Evolutionary conservation across 2,888 invertebrate genomes (phyloP), one percentile per base, ranked within the genome.

Genomic region (Tolmerus cingulatus): DNA sequence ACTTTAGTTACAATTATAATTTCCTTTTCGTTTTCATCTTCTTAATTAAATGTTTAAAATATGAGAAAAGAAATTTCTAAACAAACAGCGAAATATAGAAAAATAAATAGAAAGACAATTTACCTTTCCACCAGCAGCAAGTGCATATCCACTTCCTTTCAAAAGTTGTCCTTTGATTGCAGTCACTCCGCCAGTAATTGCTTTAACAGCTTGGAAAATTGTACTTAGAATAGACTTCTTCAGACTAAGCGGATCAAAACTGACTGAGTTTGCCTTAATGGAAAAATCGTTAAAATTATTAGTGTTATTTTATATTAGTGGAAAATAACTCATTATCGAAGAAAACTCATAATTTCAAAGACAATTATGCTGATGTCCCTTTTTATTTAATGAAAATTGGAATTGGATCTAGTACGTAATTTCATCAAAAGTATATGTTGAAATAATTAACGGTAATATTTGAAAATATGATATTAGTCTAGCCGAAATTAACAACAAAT

Each of bases 81-180:
- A 40, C 2, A 7, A 9, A 12, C 7, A 40, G 12, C 1, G 12
- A 40, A 40, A 40, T 7, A 8, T 9, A 12, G 40, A 1, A 40
- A 8, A 40, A 40, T 40, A 40, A 40, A 12, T 40, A 2, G 12
- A 7, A 40, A 12, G 12, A 40, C 40, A 1, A 9, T 57, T 88
- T 89, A 90, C 90, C 90, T 94, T 94, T 30, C 95, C 95, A 89
- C 95, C 94, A 14, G 95, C 94, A 27, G 94, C 94, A 34, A 95
- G 92, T 23, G 95, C 92, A 90, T 95, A 95, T 14, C 97, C 97
- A 86, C 97, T 95, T 74, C 97, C 97, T 93, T 97, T 97, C 90
- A 97, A 96, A 40, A 97, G 93, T 91, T 97, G 97, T 0, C 97
- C 97, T 90, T 97, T 97, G n/a, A 97, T 94, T 37, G 97, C 97